These are phyloP conservation scores for Stratiomys singularior DNA, from an alignment of 2,888 invertebrate species.

Conservation along the genomic window DNA sequence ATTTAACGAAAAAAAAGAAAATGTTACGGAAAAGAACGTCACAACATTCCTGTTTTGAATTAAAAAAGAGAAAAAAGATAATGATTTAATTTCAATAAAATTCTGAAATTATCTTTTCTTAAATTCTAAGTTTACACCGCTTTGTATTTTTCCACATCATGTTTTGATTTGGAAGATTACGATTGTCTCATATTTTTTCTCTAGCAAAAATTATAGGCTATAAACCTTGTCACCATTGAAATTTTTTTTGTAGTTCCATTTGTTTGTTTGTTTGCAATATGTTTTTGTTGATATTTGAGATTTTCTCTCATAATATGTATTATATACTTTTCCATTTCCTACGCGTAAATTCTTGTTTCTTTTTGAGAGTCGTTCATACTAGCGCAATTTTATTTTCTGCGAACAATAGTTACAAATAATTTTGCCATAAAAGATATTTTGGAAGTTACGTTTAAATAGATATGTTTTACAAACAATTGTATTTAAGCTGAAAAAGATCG, in stretches of 20 bases:
- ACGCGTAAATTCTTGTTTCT: not conserved
- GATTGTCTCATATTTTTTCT: not conserved
- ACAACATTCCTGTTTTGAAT: constrained; percentile 47
- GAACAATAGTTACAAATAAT: constrained; percentile 37
- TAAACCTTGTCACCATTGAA: not conserved
- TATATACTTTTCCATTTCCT: not conserved
- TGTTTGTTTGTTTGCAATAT: not conserved
- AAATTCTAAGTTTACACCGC: constrained; percentile 2
- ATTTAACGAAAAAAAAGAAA: constrained; percentile 21
- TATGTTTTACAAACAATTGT: constrained; percentile 24
- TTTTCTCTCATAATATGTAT: constrained; percentile 12
- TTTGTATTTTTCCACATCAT: not conserved
- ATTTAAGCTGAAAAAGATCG: constrained; percentile 34
- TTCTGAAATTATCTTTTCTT: not conserved
- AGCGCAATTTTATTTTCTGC: constrained; percentile 17
- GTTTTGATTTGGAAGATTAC: not conserved
- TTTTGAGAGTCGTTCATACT: not conserved
- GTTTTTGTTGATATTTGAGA: constrained; percentile 14
- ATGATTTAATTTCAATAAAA: constrained; percentile 27
- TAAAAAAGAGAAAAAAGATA: constrained; percentile 21
- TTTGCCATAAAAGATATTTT: constrained; percentile 36
- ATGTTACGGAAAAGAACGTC: constrained; percentile 27
- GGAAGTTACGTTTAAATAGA: constrained; percentile 21
- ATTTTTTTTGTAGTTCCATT: not conserved
- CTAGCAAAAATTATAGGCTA: not conserved